Base-by-base conservation (phyloP, 2,888 invertebrate genomes). In the Brenthis hecate region DNA sequence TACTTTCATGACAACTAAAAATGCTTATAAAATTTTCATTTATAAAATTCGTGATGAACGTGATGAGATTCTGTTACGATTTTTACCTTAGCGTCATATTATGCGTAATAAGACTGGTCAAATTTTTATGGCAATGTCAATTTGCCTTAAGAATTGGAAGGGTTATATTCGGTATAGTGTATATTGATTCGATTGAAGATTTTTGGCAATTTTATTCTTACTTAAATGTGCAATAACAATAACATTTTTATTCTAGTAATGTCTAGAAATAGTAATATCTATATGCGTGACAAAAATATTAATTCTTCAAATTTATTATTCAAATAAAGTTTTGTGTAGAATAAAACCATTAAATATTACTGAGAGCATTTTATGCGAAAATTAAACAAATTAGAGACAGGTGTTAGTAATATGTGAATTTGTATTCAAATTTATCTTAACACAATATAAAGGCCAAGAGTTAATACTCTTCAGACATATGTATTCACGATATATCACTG, bases 221-320 rank as follows among this genome's bases (percentile, higher is more conserved):
- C 47, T 19, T 57, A 6, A 14, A n/a, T 48, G 4, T 5, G 28
- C n/a, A 48, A 23, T 28, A 1, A n/a, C 14, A 4, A 8, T 48
- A 48, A 48, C 58, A 58, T 23, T n/a, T 14, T 58, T 58, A 48
- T 28, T 58, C 19, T n/a, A 23, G 58, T 47, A 6, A 36, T 56
- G 32, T 23, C 1, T 14, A 3, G 11, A 48, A 58, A 48, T 5
- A 48, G 13, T 28, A 23, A 28, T 13, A 48, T 2, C 48, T 48
- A n/a, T 48, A 48, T 58, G 28, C n/a, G 58, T 58, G 48, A 58
- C 28, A 14, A 4, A 58, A 58, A 48, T 58, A 48, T 28, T 58
- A 28, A 28, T 28, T 5, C 28, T 28, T 28, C 3, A 28, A 28
- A 28, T 28, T 28, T 28, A 28, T 28, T 28, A 28, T 28, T 5